Percentiles rank a stretch among this genome's conserved stretches.
Evolutionary conservation across 2,113 vertebrate genomes (phyloP).

Genomic region (Gambusia holbrooki): DNA sequence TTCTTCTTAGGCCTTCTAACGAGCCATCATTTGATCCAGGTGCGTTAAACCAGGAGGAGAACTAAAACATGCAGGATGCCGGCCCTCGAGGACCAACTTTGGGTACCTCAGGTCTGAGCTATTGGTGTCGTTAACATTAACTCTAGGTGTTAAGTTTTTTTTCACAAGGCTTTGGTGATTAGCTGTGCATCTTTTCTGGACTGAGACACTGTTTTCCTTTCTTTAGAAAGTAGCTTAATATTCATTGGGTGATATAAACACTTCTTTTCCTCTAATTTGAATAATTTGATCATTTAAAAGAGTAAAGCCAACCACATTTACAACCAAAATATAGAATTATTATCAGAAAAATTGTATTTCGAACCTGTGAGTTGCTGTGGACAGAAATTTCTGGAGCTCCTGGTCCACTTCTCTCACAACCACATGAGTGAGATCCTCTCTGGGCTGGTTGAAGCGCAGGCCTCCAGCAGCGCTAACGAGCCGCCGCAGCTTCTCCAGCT

Average conservation of each 20-base stretch:
- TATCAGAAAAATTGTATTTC: not conserved
- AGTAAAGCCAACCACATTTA: not conserved
- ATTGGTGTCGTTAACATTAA: too few species aligned
- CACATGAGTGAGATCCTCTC: conserved; percentile 93
- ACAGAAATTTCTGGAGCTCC: conserved; percentile 87
- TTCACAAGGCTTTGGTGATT: not conserved
- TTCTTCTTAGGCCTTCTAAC: too few species aligned
- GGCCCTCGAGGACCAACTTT: too few species aligned
- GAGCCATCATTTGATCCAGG: too few species aligned
- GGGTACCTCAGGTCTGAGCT: too few species aligned
- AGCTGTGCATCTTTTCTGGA: not conserved
- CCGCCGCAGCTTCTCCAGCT: conserved; percentile 89
- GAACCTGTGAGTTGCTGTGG: conserved; percentile 88
- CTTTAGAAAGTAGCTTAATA: too few species aligned
- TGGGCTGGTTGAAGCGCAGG: conserved; percentile 92
- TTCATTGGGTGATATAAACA: not conserved
- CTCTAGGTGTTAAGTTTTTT: too few species aligned
- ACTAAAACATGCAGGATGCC: too few species aligned
- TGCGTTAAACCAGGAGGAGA: too few species aligned
- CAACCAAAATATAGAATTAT: not conserved
- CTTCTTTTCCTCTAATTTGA: not conserved
- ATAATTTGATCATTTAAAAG: not conserved
- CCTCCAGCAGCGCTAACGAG: conserved; percentile 92
- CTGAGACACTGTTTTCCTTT: not conserved
- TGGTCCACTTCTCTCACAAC: conserved; percentile 88